Percentiles rank a stretch among this genome's conserved stretches.
phyloP scores from a whole-genome alignment of 2,113 vertebrate species.

The Nothoprocta pentlandii region DNA sequence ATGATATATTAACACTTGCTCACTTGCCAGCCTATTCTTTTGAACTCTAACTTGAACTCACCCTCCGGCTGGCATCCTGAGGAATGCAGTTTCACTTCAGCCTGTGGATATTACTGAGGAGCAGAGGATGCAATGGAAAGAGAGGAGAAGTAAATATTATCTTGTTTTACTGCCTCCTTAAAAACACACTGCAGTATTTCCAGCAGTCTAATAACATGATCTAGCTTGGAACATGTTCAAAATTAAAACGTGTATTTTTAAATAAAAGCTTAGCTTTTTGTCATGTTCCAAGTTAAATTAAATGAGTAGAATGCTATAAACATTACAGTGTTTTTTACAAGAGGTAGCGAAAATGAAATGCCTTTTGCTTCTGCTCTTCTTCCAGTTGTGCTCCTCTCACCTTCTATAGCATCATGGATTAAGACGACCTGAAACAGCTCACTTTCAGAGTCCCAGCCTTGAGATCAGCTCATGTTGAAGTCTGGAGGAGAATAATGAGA shows the following conservation, averaged over 20 bases:
- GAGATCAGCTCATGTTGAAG: background rate
- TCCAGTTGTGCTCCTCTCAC: background rate
- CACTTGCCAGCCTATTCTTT: constrained; percentile 1
- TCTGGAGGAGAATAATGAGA: background rate
- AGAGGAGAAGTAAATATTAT: background rate
- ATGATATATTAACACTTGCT: constrained; percentile 7
- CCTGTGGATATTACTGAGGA: background rate
- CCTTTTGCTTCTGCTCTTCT: background rate
- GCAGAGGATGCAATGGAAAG: background rate
- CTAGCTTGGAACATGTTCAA: constrained; percentile 24
- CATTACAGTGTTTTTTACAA: background rate
- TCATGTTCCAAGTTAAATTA: background rate
- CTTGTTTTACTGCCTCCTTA: background rate
- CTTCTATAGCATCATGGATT: background rate
- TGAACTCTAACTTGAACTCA: background rate
- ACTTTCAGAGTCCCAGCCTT: background rate
- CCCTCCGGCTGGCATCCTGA: background rate
- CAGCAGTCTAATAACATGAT: background rate
- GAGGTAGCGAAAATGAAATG: background rate
- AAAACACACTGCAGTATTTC: constrained; percentile 11
- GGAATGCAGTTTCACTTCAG: background rate
- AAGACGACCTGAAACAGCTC: background rate
- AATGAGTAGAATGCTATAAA: background rate
- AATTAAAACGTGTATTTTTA: background rate
- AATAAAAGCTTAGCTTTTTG: background rate